These are phyloP conservation scores for Lasius fuliginosus DNA, from an alignment of 2,888 invertebrate genomes.

Conservation along the genomic window DNA sequence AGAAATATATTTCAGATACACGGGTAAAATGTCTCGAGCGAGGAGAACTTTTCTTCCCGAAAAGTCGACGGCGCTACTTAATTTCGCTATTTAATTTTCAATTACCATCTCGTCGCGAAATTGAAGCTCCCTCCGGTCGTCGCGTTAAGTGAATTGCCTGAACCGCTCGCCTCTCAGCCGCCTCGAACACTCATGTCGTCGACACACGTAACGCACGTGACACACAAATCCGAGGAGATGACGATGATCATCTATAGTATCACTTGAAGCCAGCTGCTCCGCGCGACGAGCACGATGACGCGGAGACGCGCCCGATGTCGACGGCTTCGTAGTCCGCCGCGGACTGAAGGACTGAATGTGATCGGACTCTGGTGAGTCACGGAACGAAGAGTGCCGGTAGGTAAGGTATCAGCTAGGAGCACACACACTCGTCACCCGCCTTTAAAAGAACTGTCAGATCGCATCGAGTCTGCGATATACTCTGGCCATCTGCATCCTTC, in stretches of 20 bases:
- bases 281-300: background rate
- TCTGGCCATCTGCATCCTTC: background rate
- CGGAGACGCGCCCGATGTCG: constrained; percentile 33
- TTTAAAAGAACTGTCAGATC: constrained; percentile 17
- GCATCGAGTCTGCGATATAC: background rate
- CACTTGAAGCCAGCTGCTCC: background rate
- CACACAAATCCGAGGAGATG: background rate
- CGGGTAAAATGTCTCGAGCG: background rate
- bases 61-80: background rate
- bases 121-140: background rate
- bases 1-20: background rate
- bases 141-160: background rate
- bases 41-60: background rate
- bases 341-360: constrained; percentile 25
- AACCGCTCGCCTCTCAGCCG: background rate
- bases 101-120: constrained; percentile 35
- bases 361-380: constrained; percentile 34
- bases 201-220: constrained; percentile 17
- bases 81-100: background rate
- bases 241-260: background rate
- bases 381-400: constrained; percentile 14
- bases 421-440: background rate
- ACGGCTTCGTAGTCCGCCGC: constrained; percentile 47
- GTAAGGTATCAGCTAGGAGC: constrained; percentile 12
- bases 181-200: constrained; percentile 11